Evolutionary conservation across 2,888 invertebrate species (phyloP).

Genomic region (Bombylius major): DNA sequence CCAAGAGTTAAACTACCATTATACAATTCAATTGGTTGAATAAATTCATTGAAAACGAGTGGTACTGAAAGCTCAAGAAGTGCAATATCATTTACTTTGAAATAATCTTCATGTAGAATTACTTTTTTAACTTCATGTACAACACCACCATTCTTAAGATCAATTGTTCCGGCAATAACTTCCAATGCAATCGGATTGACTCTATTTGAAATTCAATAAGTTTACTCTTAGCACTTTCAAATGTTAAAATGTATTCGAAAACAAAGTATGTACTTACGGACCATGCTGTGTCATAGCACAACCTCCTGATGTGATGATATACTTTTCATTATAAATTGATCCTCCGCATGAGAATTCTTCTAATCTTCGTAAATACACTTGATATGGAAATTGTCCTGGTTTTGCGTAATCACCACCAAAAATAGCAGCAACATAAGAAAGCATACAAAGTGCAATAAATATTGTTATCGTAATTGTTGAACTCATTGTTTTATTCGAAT

Average conservation of each 20-base stretch:
- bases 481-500: too few relatives aligned
- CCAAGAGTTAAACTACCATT: conserved; percentile 18
- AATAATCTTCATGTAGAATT: conserved; percentile 22
- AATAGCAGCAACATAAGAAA: conserved; percentile 6
- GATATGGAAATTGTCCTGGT: conserved; percentile 28
- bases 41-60: conserved; percentile 17
- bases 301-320: conserved; percentile 25
- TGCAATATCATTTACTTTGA: conserved; percentile 24
- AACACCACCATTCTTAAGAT: conserved; percentile 25
- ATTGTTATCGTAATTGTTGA: too few relatives aligned
- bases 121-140: conserved; percentile 20
- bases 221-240: not conserved
- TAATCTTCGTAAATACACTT: conserved; percentile 26
- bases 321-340: conserved; percentile 17
- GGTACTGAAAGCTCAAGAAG: conserved; percentile 23
- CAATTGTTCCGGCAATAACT: conserved; percentile 26
- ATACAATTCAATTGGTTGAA: conserved; percentile 23
- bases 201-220: conserved; percentile 12
- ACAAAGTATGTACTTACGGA: not conserved
- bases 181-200: conserved; percentile 22
- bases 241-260: not conserved
- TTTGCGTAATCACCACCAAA: conserved; percentile 28
- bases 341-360: conserved; percentile 22
- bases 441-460: too few relatives aligned
- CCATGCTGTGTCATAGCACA: conserved; percentile 21